phyloP scores from a whole-genome alignment of 2,888 invertebrate species.

The Cosmopolites sordidus region DNA sequence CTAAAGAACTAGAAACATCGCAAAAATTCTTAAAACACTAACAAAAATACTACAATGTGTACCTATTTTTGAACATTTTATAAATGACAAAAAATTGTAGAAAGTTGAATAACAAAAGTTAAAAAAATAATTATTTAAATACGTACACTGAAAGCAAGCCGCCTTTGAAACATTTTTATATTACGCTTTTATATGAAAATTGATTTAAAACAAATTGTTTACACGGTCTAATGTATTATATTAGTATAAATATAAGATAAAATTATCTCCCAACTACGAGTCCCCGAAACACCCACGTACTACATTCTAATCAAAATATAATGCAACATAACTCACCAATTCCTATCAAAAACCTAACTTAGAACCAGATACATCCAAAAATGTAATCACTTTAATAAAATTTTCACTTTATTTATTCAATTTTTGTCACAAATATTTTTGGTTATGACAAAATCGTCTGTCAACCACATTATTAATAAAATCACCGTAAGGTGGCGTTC shows the following conservation, averaged over 20 bases:
- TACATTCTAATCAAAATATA: constrained; percentile 5
- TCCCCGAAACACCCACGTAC: constrained; percentile 35
- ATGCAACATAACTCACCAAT: constrained; percentile 26
- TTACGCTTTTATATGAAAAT: not conserved
- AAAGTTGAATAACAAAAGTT: not conserved
- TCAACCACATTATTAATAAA: constrained; percentile 23
- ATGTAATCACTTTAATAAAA: constrained; percentile 31
- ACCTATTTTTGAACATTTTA: too few relatives aligned
- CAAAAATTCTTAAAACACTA: too few relatives aligned
- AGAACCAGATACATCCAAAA: constrained; percentile 29
- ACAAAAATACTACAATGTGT: too few relatives aligned
- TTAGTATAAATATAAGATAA: constrained; percentile 33
- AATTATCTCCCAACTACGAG: constrained; percentile 33
- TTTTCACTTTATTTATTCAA: constrained; percentile 33
- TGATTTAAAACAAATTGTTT: constrained; percentile 20
- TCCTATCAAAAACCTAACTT: constrained; percentile 26
- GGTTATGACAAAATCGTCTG: constrained; percentile 39
- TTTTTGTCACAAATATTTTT: constrained; percentile 36
- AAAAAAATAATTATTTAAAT: not conserved
- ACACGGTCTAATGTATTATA: constrained; percentile 23
- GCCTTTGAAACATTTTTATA: too few relatives aligned
- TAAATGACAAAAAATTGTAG: not conserved
- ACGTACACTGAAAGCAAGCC: not conserved
- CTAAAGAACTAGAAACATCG: not conserved
- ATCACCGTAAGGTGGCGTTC: constrained; percentile 28